Evolutionary conservation across 2,797 vertebrate species (phyloP), one percentile per base, ranked within the genome.

Genomic region (Pelodytes ibericus): DNA sequence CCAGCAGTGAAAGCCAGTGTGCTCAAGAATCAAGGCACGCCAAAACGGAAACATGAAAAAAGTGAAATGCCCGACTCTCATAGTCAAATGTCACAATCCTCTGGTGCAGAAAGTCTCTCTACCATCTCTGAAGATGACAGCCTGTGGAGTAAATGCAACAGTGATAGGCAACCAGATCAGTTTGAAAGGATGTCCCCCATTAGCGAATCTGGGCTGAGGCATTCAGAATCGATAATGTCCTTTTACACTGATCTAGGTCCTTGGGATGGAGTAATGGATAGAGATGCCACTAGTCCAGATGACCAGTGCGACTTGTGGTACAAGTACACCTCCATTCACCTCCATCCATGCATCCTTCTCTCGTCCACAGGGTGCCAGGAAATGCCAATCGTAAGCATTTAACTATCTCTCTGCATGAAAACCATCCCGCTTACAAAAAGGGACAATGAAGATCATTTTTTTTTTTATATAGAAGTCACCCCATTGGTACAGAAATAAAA

Each of bases 211-310:
- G 83, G 90, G 18, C 85, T 91, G 9, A 87, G 87, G 66, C 90
- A 90, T 49, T 91, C 91, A 0, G 94, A 93, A 74, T 95, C 94
- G 0, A 86, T 93, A 15, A 83, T 94, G 76, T 94, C 96, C 75
- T 90, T 97, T 82, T 94, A 96, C 64, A 82, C 96, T 80, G 95
- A 96, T 71, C 84, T 97, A 72, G 96, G 96, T 18, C 96, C 95
- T 1, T 97, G 96, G 81, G 95, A 95, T 64, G 96, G 96, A 13
- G 95, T 96, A 63, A 97, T 96, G 95, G 93, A 96, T 30, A 90
- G 90, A 75, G 81, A 74, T 79, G 25, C 44, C 60, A 53, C 64
- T 76, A 81, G 9, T 72, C 77, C 18, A 82, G 82, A 86, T 72
- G 72, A 56, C 51, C 51, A 30, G 69, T 69, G 49, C 75, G 84